A percentile compares a stretch with the other conserved stretches of the same genome.
Evolutionary conservation across 2,113 vertebrate species (phyloP).

Genomic region (Thermophis baileyi): DNA sequence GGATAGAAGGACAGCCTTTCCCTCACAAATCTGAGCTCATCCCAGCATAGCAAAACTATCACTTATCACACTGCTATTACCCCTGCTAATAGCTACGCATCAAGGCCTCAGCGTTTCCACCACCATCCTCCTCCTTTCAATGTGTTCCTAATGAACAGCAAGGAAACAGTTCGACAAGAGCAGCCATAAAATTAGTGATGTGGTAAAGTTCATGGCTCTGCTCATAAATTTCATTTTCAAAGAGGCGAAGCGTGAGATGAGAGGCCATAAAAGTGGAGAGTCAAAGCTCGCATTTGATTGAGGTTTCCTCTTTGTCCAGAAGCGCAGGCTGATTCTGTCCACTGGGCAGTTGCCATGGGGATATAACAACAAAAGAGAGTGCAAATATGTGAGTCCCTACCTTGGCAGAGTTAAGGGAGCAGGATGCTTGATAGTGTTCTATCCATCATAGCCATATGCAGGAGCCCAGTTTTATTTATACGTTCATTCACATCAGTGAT

Average conservation of each 20-base stretch:
- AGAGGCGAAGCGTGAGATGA: constrained; percentile 28
- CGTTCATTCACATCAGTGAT: constrained; percentile 2
- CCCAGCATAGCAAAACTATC: not conserved
- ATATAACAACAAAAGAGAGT: not conserved
- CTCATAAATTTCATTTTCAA: constrained; percentile 39
- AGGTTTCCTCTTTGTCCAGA: constrained; percentile 7
- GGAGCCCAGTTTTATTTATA: not conserved
- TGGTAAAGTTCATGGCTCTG: constrained; percentile 28
- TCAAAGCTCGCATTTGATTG: constrained; percentile 3
- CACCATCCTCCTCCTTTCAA: constrained; percentile 2
- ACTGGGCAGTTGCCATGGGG: constrained; percentile 11
- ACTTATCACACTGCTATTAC: not conserved
- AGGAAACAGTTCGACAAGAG: constrained; percentile 20
- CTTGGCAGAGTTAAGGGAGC: not conserved
- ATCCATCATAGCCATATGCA: not conserved
- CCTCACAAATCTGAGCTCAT: not conserved
- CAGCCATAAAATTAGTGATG: constrained; percentile 34
- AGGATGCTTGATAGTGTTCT: not conserved
- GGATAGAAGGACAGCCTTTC: not conserved
- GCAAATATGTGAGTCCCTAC: not conserved
- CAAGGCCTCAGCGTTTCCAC: not conserved
- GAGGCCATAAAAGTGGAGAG: constrained; percentile 26
- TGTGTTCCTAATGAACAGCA: constrained; percentile 10
- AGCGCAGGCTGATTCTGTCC: not conserved
- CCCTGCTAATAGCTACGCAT: not conserved